Conservation (phyloP, 2,888 invertebrate species). For the Fabriciana adippe region DNA sequence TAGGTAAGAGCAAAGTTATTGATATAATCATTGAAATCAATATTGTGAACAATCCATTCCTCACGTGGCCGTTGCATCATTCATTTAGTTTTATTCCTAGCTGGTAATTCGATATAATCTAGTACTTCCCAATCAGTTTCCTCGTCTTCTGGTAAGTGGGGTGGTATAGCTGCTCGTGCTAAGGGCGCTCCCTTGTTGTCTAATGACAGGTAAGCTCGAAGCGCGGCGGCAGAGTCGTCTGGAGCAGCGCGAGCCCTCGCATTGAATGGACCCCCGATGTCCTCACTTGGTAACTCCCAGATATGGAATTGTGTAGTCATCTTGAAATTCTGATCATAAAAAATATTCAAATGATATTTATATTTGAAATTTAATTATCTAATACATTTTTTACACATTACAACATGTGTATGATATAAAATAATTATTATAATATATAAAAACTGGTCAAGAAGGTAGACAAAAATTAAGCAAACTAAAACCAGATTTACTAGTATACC, state of each 20-base stretch:
- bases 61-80: too few relatives aligned
- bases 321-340: conserved; percentile 77
- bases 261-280: conserved; percentile 84
- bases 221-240: conserved; percentile 68
- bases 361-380: too few relatives aligned
- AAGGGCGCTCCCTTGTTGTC: conserved; percentile 83
- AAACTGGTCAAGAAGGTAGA: too few relatives aligned
- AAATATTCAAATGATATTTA: background rate
- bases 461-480: too few relatives aligned
- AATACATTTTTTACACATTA: too few relatives aligned
- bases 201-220: conserved; percentile 84
- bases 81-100: conserved; percentile 38
- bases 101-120: conserved; percentile 84
- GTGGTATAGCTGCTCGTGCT: conserved; percentile 80
- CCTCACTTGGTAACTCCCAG: conserved; percentile 77
- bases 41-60: too few relatives aligned
- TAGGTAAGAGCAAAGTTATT: too few relatives aligned
- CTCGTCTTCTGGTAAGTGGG: conserved; percentile 71
- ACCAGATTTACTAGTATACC: too few relatives aligned
- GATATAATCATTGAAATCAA: too few relatives aligned
- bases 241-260: conserved; percentile 76
- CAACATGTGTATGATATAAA: too few relatives aligned
- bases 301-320: conserved; percentile 80
- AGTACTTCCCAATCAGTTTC: conserved; percentile 85
- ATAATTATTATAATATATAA: too few relatives aligned